Evolutionary conservation across 2,888 invertebrate species (phyloP).

Genomic region (Tipula vernalis): DNA sequence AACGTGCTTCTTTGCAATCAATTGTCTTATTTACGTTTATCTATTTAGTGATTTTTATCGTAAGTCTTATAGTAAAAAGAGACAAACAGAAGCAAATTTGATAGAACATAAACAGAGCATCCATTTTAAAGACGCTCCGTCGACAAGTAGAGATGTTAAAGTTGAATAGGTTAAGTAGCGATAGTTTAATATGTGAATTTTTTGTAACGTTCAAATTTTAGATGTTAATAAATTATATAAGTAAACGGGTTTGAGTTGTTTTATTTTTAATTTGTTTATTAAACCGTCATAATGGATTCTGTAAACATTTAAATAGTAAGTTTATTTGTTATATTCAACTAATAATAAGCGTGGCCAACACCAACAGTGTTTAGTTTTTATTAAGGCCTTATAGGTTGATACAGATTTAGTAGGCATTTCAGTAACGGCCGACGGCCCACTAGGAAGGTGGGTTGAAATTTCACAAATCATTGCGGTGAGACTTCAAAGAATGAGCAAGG

Average conservation of each 20-base stretch:
- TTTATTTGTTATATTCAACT: no score
- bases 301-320: no score
- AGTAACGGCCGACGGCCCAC: no score
- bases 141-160: not conserved
- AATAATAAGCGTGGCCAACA: no score
- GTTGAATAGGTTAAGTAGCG: not conserved
- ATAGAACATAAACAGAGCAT: not conserved
- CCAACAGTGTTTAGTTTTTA: no score
- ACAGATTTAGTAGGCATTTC: no score
- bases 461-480: no score
- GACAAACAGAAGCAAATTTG: not conserved
- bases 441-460: no score
- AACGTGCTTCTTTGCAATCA: slow-evolving; percentile 43
- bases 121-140: not conserved
- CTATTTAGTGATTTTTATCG: slow-evolving; percentile 47
- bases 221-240: not conserved
- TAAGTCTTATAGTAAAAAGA: slow-evolving; percentile 39
- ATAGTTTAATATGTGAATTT: not conserved
- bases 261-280: not conserved
- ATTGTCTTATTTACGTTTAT: slow-evolving; percentile 43
- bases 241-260: not conserved
- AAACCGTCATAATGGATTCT: no score
- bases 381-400: no score
- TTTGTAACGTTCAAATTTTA: not conserved
- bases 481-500: no score